Percentiles rank a stretch among this genome's conserved stretches.
Conservation (phyloP, 1,140 invertebrate genomes). For the Drosophila equinoxialis region DNA sequence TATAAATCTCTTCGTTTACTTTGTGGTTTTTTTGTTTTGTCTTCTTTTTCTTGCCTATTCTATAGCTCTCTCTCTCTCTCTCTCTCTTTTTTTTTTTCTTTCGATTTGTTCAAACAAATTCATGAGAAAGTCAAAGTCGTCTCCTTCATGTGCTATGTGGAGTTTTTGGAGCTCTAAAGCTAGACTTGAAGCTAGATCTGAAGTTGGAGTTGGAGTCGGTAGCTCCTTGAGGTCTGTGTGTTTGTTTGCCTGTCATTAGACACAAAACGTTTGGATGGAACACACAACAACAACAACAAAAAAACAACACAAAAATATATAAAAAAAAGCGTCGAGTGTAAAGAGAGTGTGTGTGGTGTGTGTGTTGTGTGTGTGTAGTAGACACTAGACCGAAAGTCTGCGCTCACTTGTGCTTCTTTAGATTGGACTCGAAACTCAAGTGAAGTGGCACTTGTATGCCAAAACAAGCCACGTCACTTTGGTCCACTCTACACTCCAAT, state of each 20-base stretch:
- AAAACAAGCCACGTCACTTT: constrained; percentile 79
- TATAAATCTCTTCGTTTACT: constrained; percentile 59
- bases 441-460: constrained; percentile 78
- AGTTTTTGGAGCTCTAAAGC: constrained; percentile 15
- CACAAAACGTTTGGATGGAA: constrained; percentile 38
- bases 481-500: constrained; percentile 66
- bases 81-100: constrained; percentile 8
- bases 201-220: constrained; percentile 24
- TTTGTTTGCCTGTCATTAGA: constrained; percentile 80
- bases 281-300: constrained; percentile 26
- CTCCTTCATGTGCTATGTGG: background rate
- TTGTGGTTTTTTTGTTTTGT: constrained; percentile 15
- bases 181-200: constrained; percentile 35
- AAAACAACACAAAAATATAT: constrained; percentile 39
- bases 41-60: constrained; percentile 34
- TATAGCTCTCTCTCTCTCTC: background rate
- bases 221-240: constrained; percentile 58
- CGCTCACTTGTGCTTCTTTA: constrained; percentile 79
- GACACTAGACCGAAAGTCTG: constrained; percentile 79
- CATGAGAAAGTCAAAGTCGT: constrained; percentile 67
- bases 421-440: constrained; percentile 79
- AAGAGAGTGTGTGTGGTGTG: constrained; percentile 18
- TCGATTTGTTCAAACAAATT: constrained; percentile 57
- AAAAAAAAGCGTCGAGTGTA: constrained; percentile 46
- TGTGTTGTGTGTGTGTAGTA: constrained; percentile 24